Conservation (phyloP, 2,113 vertebrate species). For the Tachysurus vachellii region DNA sequence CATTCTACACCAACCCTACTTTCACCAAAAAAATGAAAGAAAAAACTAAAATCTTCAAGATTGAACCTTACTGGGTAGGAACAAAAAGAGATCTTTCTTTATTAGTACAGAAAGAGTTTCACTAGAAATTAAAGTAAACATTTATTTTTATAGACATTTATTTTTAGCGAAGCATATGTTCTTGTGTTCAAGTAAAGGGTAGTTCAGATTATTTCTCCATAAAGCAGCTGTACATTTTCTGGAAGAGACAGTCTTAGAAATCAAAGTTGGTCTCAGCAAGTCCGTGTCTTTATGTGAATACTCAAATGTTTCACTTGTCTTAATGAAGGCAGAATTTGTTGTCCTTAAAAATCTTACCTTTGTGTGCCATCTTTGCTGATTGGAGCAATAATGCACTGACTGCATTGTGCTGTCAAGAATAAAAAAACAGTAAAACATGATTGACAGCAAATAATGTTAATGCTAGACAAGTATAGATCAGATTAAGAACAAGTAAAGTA, state of each 20-base stretch:
- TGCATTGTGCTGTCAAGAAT: neutral
- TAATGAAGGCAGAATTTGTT: constrained; percentile 32
- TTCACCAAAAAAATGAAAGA: neutral
- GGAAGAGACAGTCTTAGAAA: neutral
- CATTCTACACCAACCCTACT: neutral
- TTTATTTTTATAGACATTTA: neutral
- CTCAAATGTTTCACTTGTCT: neutral
- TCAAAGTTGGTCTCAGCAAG: constrained; percentile 1
- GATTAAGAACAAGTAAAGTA: neutral
- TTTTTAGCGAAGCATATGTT: neutral
- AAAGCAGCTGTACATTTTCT: neutral
- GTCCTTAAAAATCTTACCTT: neutral
- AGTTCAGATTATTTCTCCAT: neutral
- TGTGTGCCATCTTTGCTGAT: neutral
- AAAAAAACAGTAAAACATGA: neutral
- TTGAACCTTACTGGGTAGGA: neutral
- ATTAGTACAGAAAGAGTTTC: neutral
- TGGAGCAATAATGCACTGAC: neutral
- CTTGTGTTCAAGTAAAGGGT: neutral
- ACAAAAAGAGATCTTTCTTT: neutral
- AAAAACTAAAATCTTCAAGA: neutral
- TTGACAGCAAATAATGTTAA: neutral
- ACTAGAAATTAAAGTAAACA: neutral
- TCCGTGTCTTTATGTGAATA: constrained; percentile 3
- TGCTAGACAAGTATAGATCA: too few relatives aligned